Conservation (phyloP, 1,140 invertebrate genomes). For the Pseudomyrmex cubaensis region DNA sequence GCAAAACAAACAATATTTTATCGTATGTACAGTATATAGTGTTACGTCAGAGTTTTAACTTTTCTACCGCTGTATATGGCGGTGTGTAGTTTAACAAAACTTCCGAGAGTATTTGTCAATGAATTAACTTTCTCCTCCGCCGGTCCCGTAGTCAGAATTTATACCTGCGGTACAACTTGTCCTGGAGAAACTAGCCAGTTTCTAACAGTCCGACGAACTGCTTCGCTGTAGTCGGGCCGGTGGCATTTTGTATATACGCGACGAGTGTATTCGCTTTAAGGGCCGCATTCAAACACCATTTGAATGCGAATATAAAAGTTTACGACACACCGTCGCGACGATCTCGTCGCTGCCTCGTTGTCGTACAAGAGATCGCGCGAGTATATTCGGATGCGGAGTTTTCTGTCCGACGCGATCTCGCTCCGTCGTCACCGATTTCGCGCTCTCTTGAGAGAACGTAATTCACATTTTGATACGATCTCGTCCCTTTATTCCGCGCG, state of each 20-base stretch:
- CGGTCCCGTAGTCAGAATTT: neutral
- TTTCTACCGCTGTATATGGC: no score
- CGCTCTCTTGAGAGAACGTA: constrained; percentile 37
- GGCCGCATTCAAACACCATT: constrained; percentile 71
- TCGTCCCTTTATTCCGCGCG: constrained; percentile 30
- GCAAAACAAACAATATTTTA: neutral
- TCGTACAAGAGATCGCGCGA: constrained; percentile 1
- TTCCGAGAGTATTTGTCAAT: neutral
- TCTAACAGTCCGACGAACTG: constrained; percentile 22
- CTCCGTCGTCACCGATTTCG: constrained; percentile 46
- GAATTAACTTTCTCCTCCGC: neutral
- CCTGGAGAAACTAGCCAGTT: constrained; percentile 23
- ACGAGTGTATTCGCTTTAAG: constrained; percentile 65
- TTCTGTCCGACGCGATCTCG: constrained; percentile 29
- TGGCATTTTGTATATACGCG: constrained; percentile 1
- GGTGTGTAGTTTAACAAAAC: no score
- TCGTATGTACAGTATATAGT: neutral
- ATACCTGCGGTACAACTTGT: neutral
- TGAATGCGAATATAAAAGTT: constrained; percentile 79
- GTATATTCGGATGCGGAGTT: constrained; percentile 22
- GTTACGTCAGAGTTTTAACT: no score
- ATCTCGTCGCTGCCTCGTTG: constrained; percentile 3
- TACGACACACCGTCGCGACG: constrained; percentile 38
- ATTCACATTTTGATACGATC: constrained; percentile 54
- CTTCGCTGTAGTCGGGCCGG: constrained; percentile 6